Conservation (phyloP, 2,113 vertebrate species). For the Xenotilapia flavipinnis region DNA sequence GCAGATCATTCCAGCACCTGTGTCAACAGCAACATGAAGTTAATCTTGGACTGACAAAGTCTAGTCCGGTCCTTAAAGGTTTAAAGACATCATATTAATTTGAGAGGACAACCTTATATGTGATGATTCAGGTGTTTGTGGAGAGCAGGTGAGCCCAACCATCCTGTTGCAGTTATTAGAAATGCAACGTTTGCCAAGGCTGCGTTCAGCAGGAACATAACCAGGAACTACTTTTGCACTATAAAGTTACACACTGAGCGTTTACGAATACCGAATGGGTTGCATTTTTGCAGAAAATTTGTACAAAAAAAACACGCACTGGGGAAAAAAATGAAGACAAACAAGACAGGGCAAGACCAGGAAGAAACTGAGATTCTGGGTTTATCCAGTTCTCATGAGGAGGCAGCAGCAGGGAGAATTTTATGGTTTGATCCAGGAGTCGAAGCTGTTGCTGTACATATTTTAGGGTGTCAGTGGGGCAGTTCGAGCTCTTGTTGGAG, state of each 20-base stretch:
- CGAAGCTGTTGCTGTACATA: neutral
- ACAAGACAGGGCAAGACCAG: neutral
- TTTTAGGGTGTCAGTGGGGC: neutral
- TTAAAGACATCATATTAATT: conserved; percentile 20
- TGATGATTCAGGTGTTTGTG: neutral
- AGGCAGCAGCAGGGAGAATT: neutral
- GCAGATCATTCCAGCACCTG: conserved; percentile 6
- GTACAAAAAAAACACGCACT: neutral
- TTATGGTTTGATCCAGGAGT: neutral
- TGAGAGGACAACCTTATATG: neutral
- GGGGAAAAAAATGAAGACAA: neutral
- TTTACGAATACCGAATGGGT: neutral
- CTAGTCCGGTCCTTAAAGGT: neutral
- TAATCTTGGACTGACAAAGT: conserved; percentile 14
- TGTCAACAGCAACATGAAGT: conserved; percentile 30
- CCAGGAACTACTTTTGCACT: neutral
- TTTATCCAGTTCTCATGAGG: neutral
- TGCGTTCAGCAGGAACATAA: neutral
- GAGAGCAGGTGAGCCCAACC: neutral
- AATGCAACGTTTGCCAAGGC: neutral
- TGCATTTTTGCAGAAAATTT: neutral
- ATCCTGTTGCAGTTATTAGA: neutral
- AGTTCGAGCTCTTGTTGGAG: neutral
- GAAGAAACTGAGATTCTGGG: neutral
- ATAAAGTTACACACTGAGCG: neutral